Evolutionary conservation across 2,888 invertebrate genomes (phyloP), one percentile per base, ranked within the genome.

Genomic region (Junonia oenone): DNA sequence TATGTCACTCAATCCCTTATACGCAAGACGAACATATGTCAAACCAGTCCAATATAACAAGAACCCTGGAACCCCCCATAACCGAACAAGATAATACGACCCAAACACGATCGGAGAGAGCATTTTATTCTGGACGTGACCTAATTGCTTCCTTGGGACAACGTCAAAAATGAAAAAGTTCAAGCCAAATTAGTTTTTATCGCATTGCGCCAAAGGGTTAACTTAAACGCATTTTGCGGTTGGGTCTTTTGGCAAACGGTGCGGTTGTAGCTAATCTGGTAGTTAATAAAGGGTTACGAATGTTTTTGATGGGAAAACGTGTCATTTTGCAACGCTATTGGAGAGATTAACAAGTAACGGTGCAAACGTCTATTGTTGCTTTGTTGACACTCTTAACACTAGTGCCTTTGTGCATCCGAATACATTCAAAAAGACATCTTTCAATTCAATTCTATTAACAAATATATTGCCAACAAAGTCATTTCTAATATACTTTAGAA

Each of bases 21-120:
- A 77, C 81, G 73, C 72, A 76, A 69, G 73, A 74, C 68, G 72
- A 84, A 81, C 87, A 85, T 87, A 88, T 87, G 87, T 86, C 87
- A 81, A 73, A 67, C 77, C 70, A 71, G 73, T 68, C 64, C 67
- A 62, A 67, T 55, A 22, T 59, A 55, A 37, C 38, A 2, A 63
- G 69, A 71, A 54, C 73, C 63, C 53, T 64, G 47, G 59, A 33
- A 50, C 45, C 58, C 58, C 68, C 63, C 63, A 54, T 55, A 47
- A n/a, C 35, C 19, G 46, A 35, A 55, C 62, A 50, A 27, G 29
- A 15, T 22, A 22, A 35, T 49, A 17, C 19, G 19, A 47, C 14
- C 22, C 54, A 54, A 43, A 62, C 63, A 57, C 51, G 58, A 61
- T 61, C 61, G 60, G 58, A 48, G 59, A 65, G 80, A 47, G 78